A percentile compares a stretch with the other conserved stretches of the same genome.
phyloP scores from a whole-genome alignment of 2,797 vertebrate species.

The Urocyon cinereoargenteus region DNA sequence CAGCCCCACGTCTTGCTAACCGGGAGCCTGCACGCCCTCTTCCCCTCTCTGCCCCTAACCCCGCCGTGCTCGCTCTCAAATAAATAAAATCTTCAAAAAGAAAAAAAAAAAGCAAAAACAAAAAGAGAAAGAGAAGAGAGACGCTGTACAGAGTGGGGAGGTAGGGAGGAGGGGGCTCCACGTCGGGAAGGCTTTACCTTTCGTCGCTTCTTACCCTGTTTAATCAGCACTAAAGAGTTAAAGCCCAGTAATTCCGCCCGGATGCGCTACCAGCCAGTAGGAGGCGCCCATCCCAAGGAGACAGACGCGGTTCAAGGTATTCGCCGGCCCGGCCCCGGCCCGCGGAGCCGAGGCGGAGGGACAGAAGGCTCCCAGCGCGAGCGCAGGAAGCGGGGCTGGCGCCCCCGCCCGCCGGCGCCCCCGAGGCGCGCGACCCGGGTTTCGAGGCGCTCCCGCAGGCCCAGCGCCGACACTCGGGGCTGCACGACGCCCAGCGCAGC shows the following conservation, averaged over 20 bases:
- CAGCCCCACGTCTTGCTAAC: too few relatives aligned
- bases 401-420: too few relatives aligned
- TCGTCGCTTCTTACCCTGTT: background rate
- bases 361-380: background rate
- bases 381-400: too few relatives aligned
- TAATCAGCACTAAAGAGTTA: background rate
- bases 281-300: background rate
- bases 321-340: too few relatives aligned
- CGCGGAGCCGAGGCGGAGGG: background rate
- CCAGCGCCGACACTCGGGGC: background rate
- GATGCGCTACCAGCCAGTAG: background rate
- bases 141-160: background rate
- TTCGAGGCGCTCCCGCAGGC: background rate
- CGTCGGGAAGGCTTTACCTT: background rate
- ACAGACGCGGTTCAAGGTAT: background rate
- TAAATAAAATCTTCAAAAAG: too few relatives aligned
- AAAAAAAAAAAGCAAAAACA: too few relatives aligned
- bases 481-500: background rate
- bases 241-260: background rate
- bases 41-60: too few relatives aligned
- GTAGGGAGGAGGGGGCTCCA: background rate
- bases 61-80: too few relatives aligned
- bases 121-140: background rate
- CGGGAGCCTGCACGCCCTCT: too few relatives aligned
- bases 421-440: too few relatives aligned